phyloP scores from a whole-genome alignment of 2,888 invertebrate genomes.

The Leucozona laternaria region DNA sequence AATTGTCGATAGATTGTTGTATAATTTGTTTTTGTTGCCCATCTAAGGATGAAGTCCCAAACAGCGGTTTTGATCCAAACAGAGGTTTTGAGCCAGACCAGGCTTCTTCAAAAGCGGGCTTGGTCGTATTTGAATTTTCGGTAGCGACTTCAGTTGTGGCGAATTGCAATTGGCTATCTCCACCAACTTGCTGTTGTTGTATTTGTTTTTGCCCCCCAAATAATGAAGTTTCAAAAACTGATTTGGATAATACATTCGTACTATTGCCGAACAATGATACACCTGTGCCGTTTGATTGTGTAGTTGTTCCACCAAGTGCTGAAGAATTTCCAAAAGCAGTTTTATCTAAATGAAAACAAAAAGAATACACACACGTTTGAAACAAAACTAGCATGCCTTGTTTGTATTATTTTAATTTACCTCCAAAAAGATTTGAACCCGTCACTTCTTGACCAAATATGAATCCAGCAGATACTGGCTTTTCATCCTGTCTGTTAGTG shows the following conservation, averaged over 20 bases:
- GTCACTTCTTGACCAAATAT: slow-evolving; percentile 78
- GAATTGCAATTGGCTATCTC: not conserved
- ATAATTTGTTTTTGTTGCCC: not conserved
- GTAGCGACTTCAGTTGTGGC: not conserved
- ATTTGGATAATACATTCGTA: slow-evolving; percentile 33
- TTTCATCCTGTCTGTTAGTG: slow-evolving; percentile 47
- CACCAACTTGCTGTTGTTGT: not conserved
- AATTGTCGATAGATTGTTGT: slow-evolving; percentile 4
- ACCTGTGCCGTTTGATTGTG: slow-evolving; percentile 67
- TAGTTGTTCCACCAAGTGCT: slow-evolving; percentile 72
- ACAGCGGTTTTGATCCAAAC: slow-evolving; percentile 8
- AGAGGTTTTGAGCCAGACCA: slow-evolving; percentile 19
- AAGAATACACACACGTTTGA: not conserved
- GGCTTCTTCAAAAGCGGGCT: slow-evolving; percentile 13
- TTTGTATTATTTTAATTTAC: slow-evolving; percentile 1
- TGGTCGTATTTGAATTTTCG: not conserved
- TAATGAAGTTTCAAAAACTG: slow-evolving; percentile 36
- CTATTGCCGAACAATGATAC: slow-evolving; percentile 51
- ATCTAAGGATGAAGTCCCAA: not conserved
- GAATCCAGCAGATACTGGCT: slow-evolving; percentile 76
- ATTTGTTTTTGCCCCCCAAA: slow-evolving; percentile 54
- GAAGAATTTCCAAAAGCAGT: slow-evolving; percentile 77
- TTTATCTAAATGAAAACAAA: slow-evolving; percentile 65
- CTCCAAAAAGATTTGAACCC: slow-evolving; percentile 75
- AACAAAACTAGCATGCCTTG: not conserved